Conservation (phyloP, 2,113 vertebrate species). For the Gobio gobio region DNA sequence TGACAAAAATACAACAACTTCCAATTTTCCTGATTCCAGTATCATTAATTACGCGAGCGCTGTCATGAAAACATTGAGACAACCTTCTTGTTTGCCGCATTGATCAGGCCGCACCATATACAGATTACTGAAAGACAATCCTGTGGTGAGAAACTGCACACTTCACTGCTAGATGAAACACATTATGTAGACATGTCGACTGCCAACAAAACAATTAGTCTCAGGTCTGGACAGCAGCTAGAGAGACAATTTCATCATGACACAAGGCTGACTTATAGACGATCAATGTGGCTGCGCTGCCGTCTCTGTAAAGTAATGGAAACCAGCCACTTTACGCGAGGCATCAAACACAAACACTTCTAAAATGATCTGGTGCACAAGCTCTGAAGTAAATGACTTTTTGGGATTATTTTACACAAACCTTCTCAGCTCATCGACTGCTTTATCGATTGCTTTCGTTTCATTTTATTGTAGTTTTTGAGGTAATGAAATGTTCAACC, state of each 20-base stretch:
- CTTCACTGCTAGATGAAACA: conserved; percentile 2
- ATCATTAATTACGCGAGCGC: neutral
- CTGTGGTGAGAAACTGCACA: neutral
- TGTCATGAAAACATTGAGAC: neutral
- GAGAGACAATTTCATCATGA: conserved; percentile 27
- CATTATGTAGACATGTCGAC: conserved; percentile 26
- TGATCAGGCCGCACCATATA: neutral
- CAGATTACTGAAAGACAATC: conserved; percentile 15
- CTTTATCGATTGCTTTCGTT: conserved; percentile 3
- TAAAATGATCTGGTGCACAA: neutral
- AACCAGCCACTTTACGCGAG: conserved; percentile 11
- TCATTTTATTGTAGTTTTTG: neutral
- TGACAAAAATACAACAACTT: neutral
- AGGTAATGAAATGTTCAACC: neutral
- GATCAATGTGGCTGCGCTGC: neutral
- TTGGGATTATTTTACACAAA: conserved; percentile 25
- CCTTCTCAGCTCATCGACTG: neutral
- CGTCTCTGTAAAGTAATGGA: conserved; percentile 10
- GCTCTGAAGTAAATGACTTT: neutral
- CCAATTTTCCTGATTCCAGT: neutral
- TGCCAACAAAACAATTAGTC: conserved; percentile 33
- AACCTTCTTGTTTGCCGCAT: neutral
- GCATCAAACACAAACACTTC: conserved; percentile 18
- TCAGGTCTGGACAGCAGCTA: conserved; percentile 21
- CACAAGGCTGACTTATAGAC: neutral